These are phyloP conservation scores for Dugesia japonica DNA, from an alignment of 2,888 invertebrate genomes.

Conservation along the genomic window DNA sequence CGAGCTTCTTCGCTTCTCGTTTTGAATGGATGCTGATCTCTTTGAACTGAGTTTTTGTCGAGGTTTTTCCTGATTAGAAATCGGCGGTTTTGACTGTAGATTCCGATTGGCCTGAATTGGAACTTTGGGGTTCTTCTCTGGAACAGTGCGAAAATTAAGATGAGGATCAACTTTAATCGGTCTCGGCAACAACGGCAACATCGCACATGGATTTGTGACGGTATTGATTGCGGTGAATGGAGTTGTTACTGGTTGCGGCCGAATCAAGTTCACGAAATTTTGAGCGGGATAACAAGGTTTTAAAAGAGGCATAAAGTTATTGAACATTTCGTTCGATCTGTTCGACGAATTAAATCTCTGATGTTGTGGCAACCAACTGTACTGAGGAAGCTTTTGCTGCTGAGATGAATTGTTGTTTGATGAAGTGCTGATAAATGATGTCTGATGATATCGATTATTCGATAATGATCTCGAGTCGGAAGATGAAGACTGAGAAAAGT, in stretches of 20 bases:
- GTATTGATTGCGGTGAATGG: neutral
- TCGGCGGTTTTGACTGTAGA: too few relatives aligned
- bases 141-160: neutral
- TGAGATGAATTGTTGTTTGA: too few relatives aligned
- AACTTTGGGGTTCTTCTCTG: too few relatives aligned
- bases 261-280: neutral
- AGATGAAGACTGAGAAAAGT: neutral
- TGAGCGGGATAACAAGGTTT: neutral
- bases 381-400: neutral
- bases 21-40: too few relatives aligned
- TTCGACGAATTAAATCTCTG: neutral
- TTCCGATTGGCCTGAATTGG: too few relatives aligned
- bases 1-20: too few relatives aligned
- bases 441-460: neutral
- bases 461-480: neutral
- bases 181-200: neutral
- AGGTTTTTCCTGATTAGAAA: too few relatives aligned
- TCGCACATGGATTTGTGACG: neutral
- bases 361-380: neutral
- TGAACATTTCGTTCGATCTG: neutral
- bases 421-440: neutral
- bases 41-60: too few relatives aligned
- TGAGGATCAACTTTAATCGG: neutral
- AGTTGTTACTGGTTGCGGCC: neutral
- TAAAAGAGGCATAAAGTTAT: neutral